Base-by-base conservation (phyloP, 2,113 vertebrate species). In the Edolisoma coerulescens region DNA sequence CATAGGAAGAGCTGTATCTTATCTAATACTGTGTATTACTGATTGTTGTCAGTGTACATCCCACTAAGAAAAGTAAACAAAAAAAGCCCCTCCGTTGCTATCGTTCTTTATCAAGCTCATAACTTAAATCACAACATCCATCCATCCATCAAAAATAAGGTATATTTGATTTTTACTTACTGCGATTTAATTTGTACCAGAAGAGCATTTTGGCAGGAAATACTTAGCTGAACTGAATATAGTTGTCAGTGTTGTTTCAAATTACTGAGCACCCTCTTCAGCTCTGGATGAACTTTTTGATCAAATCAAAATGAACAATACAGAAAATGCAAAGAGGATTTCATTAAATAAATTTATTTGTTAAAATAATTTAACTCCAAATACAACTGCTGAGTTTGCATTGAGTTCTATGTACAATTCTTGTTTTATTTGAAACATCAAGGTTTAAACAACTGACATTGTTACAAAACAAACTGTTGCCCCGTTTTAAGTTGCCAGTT, bases 321-420 rank as follows among this genome's bases (percentile, higher is more conserved):
- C 7, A 78, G 24, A 60, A 92, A 93, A 95, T 37, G 49, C 94
- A 93, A 79, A 54, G 59, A 53, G 95, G 54, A 28, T 97, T 98
- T 98, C 98, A 98, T 98, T 98, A 98, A 98, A 98, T 98, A 98
- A 98, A 98, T 98, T 98, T 98, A 98, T 98, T 98, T 98, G 98
- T 98, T 98, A 98, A 98, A 98, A 98, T 98, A 98, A 98, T 98
- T 98, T 98, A 98, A 98, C 98, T 98, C 98, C 98, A 98, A 98
- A 98, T 98, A 98, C 98, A 98, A 98, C 98, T 97, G 98, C 96
- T 98, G 97, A 98, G 98, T 98, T 98, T 98, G 98, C 98, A 98
- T 98, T 95, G 97, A 98, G 97, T 98, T 98, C 96, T 98, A 98
- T 98, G 96, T 98, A 98, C 97, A 98, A 97, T 97, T 97, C 97